These are phyloP conservation scores for Chamaea fasciata DNA, from an alignment of 2,113 vertebrate genomes.

Conservation along the genomic window DNA sequence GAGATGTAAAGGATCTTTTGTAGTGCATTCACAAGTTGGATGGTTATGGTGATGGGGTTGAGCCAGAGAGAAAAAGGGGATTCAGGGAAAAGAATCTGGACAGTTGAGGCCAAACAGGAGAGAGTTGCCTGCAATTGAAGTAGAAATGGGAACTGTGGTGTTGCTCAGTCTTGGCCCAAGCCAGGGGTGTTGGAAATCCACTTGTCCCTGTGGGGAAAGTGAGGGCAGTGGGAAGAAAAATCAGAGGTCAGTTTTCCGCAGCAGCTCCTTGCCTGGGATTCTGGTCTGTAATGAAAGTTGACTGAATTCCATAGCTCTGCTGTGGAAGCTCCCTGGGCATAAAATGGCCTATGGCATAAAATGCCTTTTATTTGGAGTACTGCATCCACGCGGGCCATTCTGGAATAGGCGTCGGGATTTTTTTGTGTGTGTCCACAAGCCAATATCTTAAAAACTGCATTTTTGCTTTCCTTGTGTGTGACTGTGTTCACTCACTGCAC, in stretches of 20 bases:
- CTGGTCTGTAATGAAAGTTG: not conserved
- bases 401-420: not conserved
- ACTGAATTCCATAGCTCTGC: not conserved
- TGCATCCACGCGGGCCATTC: not conserved
- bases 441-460: not conserved
- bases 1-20: not conserved
- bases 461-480: not conserved
- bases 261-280: not conserved
- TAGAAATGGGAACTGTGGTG: not conserved
- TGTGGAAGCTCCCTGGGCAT: not conserved
- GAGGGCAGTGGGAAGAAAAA: not conserved
- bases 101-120: not conserved
- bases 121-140: fast-evolving
- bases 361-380: not conserved
- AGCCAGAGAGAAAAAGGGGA: not conserved
- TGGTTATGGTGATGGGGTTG: not conserved
- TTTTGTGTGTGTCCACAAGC: not conserved
- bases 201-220: not conserved
- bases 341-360: not conserved
- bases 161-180: not conserved
- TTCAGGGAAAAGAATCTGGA: not conserved
- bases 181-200: not conserved
- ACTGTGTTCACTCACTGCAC: not conserved
- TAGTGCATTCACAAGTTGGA: not conserved
- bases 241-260: not conserved